A percentile compares a stretch with the other conserved stretches of the same genome.
Evolutionary conservation across 2,888 invertebrate species (phyloP).

Genomic region (Trilocha varians): DNA sequence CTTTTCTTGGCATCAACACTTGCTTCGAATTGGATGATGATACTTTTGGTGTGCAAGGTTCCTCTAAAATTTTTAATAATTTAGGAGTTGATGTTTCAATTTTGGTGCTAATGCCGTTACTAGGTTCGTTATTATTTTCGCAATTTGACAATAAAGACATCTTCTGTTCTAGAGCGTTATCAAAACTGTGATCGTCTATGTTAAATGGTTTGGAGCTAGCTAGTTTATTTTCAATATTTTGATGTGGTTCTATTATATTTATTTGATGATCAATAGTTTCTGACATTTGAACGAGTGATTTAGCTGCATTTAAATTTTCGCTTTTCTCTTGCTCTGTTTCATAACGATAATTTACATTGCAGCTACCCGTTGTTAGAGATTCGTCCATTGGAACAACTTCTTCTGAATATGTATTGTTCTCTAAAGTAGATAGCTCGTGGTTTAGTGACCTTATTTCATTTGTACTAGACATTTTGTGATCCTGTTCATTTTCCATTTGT

Average conservation of each 20-base stretch:
- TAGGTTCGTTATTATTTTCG: slow-evolving; percentile 33
- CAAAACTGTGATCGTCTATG: slow-evolving; percentile 31
- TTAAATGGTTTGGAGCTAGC: slow-evolving; percentile 17
- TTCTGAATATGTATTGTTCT: slow-evolving; percentile 10
- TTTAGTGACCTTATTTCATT: slow-evolving; percentile 15
- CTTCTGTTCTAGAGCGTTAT: slow-evolving; percentile 35
- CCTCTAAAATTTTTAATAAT: slow-evolving; percentile 72
- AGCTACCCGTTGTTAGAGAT: slow-evolving; percentile 24
- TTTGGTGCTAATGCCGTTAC: slow-evolving; percentile 29
- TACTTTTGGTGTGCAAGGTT: slow-evolving; percentile 47
- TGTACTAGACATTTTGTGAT: slow-evolving; percentile 19
- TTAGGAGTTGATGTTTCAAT: slow-evolving; percentile 65
- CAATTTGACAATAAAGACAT: slow-evolving; percentile 26
- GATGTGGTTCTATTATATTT: slow-evolving; percentile 32
- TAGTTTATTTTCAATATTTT: slow-evolving; percentile 26
- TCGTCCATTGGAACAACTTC: slow-evolving; percentile 12
- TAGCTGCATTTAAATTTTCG: slow-evolving; percentile 64
- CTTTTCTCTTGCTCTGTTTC: slow-evolving; percentile 63
- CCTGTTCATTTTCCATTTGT: background rate
- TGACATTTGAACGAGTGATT: slow-evolving; percentile 67
- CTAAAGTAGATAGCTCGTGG: slow-evolving; percentile 12
- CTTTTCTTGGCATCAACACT: slow-evolving; percentile 44
- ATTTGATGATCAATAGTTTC: slow-evolving; percentile 56
- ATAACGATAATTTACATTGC: slow-evolving; percentile 38
- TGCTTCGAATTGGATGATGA: slow-evolving; percentile 40